Evolutionary conservation across 35 echinoderm and acorn worm genomes (phyloP), one percentile per base, ranked within the genome.

Genomic region (Lytechinus pictus): DNA sequence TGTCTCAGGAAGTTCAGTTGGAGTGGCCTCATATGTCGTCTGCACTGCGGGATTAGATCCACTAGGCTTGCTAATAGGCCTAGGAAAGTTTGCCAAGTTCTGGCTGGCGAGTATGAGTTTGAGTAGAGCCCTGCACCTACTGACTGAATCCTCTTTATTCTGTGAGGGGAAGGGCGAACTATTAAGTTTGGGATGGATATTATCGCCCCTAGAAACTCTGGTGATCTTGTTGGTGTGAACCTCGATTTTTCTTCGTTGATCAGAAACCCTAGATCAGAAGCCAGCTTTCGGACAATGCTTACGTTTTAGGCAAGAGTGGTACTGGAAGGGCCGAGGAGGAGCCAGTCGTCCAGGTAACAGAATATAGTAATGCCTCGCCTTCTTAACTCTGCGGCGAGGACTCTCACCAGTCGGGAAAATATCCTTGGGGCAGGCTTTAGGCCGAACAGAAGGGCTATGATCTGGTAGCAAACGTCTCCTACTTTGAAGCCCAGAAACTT

Each of bases 61-160:
- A 96, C 95, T 54, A 97, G 87, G 66, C 95, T 96, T 8, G 95
- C 89, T 61, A 97, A 92, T n/a, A 95, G 60, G 3, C 95, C 97
- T 21, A 97, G 89, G 4, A 96, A 29, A 11, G 51, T 57, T 21
- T 96, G 90, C 95, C 94, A 95, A 54, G 57, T 10, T 11, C 24
- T 11, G 1, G 95, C 95, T 60, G 61, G 66, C 9, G 86, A 53
- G 0, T 7, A 9, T 27, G 6, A 27, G 10, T 6, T 0, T 4
- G 0, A 6, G 6, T 51, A 9, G 52, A 51, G 8, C 12, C 9
- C 4, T 86, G 57, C 9, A 4, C 11, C 24, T 86, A n/a, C 24
- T 1, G 9, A 10, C 86, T 28, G 54, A 21, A 16, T 33, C 11
- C 1, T 51, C 57, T 57, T 27, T 92, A 27, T 19, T 96, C 52